phyloP scores from a whole-genome alignment of 1,140 invertebrate genomes.

The Magallana angulata region DNA sequence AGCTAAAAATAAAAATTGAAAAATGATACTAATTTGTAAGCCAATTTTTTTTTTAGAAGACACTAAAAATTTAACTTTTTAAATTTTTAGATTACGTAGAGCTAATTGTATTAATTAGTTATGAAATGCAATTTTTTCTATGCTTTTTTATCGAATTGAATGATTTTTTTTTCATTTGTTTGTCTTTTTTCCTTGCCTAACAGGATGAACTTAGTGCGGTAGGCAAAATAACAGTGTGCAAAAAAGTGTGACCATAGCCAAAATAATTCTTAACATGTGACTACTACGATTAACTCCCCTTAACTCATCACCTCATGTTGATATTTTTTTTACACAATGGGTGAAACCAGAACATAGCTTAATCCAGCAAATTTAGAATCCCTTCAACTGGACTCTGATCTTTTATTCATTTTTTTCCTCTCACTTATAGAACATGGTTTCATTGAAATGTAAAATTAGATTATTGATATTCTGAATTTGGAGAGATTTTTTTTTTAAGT shows the following conservation, averaged over 20 bases:
- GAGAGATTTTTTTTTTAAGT: no score
- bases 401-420: neutral
- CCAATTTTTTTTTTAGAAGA: neutral
- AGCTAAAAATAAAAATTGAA: neutral
- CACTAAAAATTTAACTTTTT: neutral
- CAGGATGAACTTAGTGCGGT: constrained; percentile 48
- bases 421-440: neutral
- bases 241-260: constrained; percentile 18
- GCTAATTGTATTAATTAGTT: neutral
- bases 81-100: neutral
- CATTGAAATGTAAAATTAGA: no score
- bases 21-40: neutral
- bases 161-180: neutral
- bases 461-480: no score
- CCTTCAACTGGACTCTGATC: no score
- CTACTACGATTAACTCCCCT: neutral
- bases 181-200: constrained; percentile 30
- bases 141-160: neutral
- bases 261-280: constrained; percentile 30
- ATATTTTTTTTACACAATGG: no score
- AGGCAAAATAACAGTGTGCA: constrained; percentile 13
- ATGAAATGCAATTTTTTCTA: neutral
- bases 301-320: no score
- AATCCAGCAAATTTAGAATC: no score
- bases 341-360: no score